Conservation (phyloP, 2,888 invertebrate genomes). For the Arenicola marina region DNA sequence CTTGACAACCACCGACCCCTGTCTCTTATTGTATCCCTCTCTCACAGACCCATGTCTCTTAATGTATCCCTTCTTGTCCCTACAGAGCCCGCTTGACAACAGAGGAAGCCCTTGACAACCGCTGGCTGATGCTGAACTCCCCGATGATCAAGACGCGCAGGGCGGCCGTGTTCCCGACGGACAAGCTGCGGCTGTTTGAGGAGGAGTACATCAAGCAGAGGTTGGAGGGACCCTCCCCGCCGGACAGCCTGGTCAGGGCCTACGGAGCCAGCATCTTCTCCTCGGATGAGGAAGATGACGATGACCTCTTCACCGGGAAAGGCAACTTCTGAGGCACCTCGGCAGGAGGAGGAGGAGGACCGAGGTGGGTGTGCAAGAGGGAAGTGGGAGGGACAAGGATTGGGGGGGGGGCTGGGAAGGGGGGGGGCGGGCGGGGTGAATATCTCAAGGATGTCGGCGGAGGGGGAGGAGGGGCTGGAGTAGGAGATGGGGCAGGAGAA, state of each 20-base stretch:
- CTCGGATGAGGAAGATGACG: slow-evolving; percentile 23
- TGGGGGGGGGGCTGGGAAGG: too few relatives aligned
- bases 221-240: slow-evolving; percentile 21
- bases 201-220: slow-evolving; percentile 79
- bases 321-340: too few relatives aligned
- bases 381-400: too few relatives aligned
- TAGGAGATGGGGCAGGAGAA: too few relatives aligned
- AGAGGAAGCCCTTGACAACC: slow-evolving; percentile 93
- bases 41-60: too few relatives aligned
- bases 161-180: slow-evolving; percentile 76
- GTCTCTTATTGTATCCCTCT: background rate
- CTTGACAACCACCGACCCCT: too few relatives aligned
- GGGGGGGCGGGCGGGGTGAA: background rate
- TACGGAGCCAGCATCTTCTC: slow-evolving; percentile 10
- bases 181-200: slow-evolving; percentile 69
- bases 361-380: too few relatives aligned
- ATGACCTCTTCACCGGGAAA: too few relatives aligned
- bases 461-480: too few relatives aligned
- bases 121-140: slow-evolving; percentile 91
- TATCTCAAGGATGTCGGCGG: background rate
- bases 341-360: background rate
- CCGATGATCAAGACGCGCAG: slow-evolving; percentile 92
- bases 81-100: slow-evolving; percentile 87
- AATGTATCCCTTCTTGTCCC: slow-evolving; percentile 38
- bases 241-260: slow-evolving; percentile 7